Base-by-base conservation (phyloP, 92 coral and sea anemone species). In the Porites divaricata region DNA sequence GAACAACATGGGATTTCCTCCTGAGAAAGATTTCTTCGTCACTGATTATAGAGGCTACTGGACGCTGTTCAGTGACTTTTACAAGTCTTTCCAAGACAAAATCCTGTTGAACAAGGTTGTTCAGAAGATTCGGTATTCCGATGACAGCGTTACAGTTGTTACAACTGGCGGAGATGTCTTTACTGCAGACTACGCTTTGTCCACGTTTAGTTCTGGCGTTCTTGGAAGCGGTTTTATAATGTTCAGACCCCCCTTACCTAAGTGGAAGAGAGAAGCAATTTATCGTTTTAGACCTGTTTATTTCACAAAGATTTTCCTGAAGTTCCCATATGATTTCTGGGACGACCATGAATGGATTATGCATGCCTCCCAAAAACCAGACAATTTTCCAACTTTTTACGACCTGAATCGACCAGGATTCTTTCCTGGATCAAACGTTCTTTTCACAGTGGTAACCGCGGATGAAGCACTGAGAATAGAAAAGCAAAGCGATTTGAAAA, bases 261-360 rank as follows among this genome's bases (percentile, higher is more conserved):
- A 11, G 12, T 67, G 72, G 72, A 67, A 67, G 72, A 67, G 72
- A 67, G 72, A 67, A 67, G 72, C 72, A 11, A 67, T 67, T 26
- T 67, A 67, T 67, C 72, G 72, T 12, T 21, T 67, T 8, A 22
- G 45, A 22, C 25, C 45, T 9, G 45, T 67, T 67, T 67, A 67
- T 10, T 67, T 67, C 26, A 67, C 72, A 21, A 67, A 67, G 45
- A 67, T 67, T 21, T 67, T 67, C 45, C n/a, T 67, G 72, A 67
- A 67, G 72, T 67, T 67, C n/a, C 72, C 72, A 21, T 12, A 17
- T 0, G 72, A 67, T 1, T 67, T 67, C 72, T 67, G 72, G 72
- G 72, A 67, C 11, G 72, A 67, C 19, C 25, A 26, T 21, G 72
- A 67, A 17, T 67, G 72, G 72, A 67, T 67, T 67, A 22, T 67